These are phyloP conservation scores for Drosophila littoralis DNA, from an alignment of 1,140 invertebrate species.

Conservation along the genomic window DNA sequence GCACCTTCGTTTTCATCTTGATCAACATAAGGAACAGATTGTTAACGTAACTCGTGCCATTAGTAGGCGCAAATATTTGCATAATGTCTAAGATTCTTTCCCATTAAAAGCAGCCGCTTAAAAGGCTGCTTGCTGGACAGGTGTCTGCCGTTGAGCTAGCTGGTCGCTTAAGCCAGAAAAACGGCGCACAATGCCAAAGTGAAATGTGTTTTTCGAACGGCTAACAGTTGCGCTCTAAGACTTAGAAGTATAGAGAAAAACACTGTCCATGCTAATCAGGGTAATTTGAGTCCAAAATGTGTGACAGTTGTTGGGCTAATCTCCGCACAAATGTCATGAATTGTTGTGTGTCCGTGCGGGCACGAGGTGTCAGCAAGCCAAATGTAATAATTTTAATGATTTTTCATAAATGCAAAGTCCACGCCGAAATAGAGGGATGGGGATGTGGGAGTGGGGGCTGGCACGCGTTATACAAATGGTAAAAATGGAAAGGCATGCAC, in stretches of 20 bases:
- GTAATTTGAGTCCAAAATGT: constrained; percentile 77
- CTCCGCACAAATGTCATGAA: constrained; percentile 80
- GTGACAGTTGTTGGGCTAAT: constrained; percentile 80
- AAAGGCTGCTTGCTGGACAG: constrained; percentile 16
- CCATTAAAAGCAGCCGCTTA: constrained; percentile 55
- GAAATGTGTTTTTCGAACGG: constrained; percentile 6
- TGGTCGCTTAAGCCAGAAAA: constrained; percentile 54
- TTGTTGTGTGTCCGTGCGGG: constrained; percentile 23
- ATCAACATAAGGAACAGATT: constrained; percentile 61
- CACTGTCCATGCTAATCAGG: constrained; percentile 65
- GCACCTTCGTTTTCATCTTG: constrained; percentile 71
- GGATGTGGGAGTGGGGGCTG: constrained; percentile 10
- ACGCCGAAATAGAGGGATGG: neutral
- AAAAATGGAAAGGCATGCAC: constrained; percentile 46
- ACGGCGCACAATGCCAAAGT: constrained; percentile 33
- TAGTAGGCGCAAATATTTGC: constrained; percentile 80
- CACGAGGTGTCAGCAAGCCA: constrained; percentile 75
- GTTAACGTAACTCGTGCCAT: constrained; percentile 59
- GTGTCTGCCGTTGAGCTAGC: constrained; percentile 34
- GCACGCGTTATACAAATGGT: constrained; percentile 21
- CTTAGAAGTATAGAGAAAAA: neutral
- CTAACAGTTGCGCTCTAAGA: neutral
- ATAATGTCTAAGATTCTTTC: constrained; percentile 61
- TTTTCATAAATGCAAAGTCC: constrained; percentile 77
- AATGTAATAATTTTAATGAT: constrained; percentile 84